These are phyloP conservation scores for Redunca redunca DNA, from an alignment of 2,113 vertebrate species.

Conservation along the genomic window DNA sequence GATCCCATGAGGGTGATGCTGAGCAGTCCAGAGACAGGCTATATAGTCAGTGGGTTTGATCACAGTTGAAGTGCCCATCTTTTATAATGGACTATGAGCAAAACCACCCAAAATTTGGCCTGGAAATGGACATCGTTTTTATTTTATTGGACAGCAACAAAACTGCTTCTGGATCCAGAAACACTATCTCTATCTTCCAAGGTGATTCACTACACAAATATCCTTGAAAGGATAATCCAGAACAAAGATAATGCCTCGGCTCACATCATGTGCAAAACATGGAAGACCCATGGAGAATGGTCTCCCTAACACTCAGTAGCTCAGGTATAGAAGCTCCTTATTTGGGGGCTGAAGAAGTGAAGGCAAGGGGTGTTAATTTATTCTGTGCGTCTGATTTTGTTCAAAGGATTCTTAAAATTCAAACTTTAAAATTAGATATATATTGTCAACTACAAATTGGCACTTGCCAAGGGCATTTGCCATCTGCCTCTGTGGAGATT, in stretches of 20 bases:
- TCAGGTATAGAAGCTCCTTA: neutral
- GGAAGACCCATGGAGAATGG: neutral
- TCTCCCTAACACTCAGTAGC: neutral
- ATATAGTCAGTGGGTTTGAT: neutral
- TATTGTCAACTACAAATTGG: neutral
- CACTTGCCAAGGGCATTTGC: neutral
- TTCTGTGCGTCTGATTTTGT: neutral
- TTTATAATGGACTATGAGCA: neutral
- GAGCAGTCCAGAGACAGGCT: neutral
- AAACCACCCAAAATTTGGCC: neutral
- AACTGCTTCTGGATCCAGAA: neutral
- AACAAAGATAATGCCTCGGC: neutral
- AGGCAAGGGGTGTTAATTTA: neutral
- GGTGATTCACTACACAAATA: neutral
- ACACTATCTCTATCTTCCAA: neutral
- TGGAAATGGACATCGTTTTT: neutral
- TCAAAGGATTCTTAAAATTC: neutral
- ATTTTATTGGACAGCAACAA: neutral
- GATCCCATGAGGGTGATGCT: too few relatives aligned
- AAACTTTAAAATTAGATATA: neutral
- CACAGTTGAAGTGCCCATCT: neutral
- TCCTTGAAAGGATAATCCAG: neutral
- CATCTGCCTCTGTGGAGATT: neutral
- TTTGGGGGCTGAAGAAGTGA: neutral
- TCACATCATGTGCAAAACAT: neutral